These are phyloP conservation scores for Drosophila saltans DNA, from an alignment of 1,140 invertebrate species.

Conservation along the genomic window DNA sequence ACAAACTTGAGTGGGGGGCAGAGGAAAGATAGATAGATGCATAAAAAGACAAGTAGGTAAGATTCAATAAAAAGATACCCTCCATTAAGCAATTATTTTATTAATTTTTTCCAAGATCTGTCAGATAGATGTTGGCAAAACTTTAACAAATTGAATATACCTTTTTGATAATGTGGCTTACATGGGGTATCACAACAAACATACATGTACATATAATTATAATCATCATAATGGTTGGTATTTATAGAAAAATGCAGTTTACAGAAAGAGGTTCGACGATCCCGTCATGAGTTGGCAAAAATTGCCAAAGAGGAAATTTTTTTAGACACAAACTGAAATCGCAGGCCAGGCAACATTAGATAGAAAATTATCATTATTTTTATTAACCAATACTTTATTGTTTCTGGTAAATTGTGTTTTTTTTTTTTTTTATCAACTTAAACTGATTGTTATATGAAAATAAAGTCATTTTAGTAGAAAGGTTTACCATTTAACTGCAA, in stretches of 20 bases:
- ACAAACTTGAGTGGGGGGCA: neutral
- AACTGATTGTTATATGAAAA: no score
- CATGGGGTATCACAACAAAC: neutral
- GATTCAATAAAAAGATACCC: neutral
- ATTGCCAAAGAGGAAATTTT: slow-evolving; percentile 2
- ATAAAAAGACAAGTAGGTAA: neutral
- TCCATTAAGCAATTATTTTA: neutral
- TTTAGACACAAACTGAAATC: no score
- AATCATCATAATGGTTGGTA: slow-evolving; percentile 49
- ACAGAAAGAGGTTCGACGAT: slow-evolving; percentile 43
- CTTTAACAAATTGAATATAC: neutral
- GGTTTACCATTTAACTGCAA: no score
- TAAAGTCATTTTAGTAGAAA: no score
- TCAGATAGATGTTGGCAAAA: neutral
- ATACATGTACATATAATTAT: slow-evolving; percentile 14
- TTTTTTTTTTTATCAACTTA: no score
- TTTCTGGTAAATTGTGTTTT: no score
- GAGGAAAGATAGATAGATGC: neutral
- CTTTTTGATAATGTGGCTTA: neutral
- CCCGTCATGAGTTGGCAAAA: slow-evolving; percentile 49
- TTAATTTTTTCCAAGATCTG: no score
- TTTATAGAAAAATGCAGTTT: slow-evolving; percentile 37
- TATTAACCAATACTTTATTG: no score
- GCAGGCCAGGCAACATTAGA: no score
- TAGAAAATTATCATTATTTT: no score